Conservation (phyloP, 2,113 vertebrate species). For the Formicarius rufipectus region DNA sequence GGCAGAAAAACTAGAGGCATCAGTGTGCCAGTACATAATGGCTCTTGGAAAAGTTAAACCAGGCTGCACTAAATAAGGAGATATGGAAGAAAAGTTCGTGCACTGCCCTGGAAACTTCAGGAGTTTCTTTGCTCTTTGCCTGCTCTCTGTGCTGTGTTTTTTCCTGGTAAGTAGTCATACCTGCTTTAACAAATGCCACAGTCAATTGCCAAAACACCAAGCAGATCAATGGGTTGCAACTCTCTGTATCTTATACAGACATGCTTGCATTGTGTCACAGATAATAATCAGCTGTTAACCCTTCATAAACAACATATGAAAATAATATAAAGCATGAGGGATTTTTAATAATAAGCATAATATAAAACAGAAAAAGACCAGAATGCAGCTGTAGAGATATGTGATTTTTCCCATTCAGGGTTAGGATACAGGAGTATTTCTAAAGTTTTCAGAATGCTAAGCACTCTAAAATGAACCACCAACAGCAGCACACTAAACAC, state of each 20-base stretch:
- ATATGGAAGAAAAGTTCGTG: background rate
- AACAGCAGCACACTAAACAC: background rate
- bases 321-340: conserved; percentile 14
- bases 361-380: conserved; percentile 1
- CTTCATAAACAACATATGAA: conserved; percentile 22
- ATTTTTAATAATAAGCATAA: conserved; percentile 18
- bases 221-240: background rate
- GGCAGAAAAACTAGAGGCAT: background rate
- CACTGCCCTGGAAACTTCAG: background rate
- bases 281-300: conserved; percentile 24
- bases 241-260: background rate
- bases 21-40: background rate
- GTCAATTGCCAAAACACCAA: background rate
- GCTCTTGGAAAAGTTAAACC: background rate
- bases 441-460: background rate
- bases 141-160: background rate
- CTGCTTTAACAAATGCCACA: background rate
- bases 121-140: background rate
- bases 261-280: background rate
- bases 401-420: background rate
- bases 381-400: background rate
- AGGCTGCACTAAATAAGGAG: background rate
- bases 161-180: background rate
- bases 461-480: background rate
- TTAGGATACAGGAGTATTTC: background rate